A percentile compares a stretch with the other conserved stretches of the same genome.
Evolutionary conservation across 2,888 invertebrate genomes (phyloP).

Genomic region (Macrophya annulata): DNA sequence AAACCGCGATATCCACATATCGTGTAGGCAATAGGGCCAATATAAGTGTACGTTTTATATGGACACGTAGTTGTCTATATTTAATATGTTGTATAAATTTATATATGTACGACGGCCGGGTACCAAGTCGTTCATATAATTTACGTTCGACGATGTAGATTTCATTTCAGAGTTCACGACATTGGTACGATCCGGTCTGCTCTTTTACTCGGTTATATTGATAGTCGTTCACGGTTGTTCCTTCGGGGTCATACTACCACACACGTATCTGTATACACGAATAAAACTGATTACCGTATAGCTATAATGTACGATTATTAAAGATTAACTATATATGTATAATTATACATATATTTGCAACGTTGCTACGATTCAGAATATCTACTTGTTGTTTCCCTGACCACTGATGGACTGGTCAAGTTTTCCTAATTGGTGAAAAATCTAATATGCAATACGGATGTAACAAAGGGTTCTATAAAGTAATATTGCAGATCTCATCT

Average conservation of each 20-base stretch:
- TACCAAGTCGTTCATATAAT: constrained; percentile 29
- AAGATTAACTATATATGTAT: not conserved
- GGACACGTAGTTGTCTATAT: not conserved
- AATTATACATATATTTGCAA: not conserved
- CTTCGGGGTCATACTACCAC: constrained; percentile 1
- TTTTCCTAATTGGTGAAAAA: not conserved
- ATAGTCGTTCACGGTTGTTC: not conserved
- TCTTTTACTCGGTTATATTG: constrained; percentile 8
- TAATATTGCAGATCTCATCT: not conserved
- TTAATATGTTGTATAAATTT: constrained; percentile 22
- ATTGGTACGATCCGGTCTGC: constrained; percentile 15
- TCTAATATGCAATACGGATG: not conserved
- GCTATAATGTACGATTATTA: not conserved
- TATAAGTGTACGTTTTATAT: constrained; percentile 41
- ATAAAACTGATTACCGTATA: constrained; percentile 23
- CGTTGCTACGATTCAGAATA: not conserved
- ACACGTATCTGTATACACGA: constrained; percentile 8
- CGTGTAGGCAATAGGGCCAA: constrained; percentile 1
- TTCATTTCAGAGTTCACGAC: constrained; percentile 45
- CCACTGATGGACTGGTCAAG: not conserved
- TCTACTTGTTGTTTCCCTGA: not conserved
- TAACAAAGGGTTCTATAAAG: not conserved
- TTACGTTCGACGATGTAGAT: constrained; percentile 31
- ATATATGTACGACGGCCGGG: constrained; percentile 19
- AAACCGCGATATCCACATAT: constrained; percentile 40